Base-by-base conservation (phyloP, 2,797 vertebrate genomes). In the Eulemur rubriventer region DNA sequence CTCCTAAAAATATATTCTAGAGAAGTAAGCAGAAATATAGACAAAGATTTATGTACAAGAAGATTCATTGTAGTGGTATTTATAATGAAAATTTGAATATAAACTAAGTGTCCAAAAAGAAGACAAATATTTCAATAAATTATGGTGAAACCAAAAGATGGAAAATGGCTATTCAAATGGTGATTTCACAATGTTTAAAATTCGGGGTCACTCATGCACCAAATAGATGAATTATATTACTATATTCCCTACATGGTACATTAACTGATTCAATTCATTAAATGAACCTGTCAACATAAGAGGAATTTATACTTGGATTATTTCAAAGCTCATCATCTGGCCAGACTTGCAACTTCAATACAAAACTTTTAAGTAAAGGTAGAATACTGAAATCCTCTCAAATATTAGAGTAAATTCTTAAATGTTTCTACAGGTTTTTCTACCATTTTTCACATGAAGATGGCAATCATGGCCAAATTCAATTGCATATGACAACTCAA, bases 201-300 rank as follows among this genome's bases (percentile, higher is more conserved):
- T 30, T 61, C 59, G 13, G 24, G 28, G 28, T 28, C 59, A 14
- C 28, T 61, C 59, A 61, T 28, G 59, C 11, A 28, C 22, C n/a
- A 89, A 91, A 81, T 1, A 86, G 24, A 92, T 73, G 35, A 30
- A 61, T 61, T 52, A 30, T 43, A 82, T 91, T 85, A 86, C 26
- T 76, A 67, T 85, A 87, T 46, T 85, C 52, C 70, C 55, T 73
- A 55, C 22, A 63, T 6, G 24, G 76, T 75, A 92, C 65, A 80
- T 57, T 81, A 94, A 92, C 80, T 18, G n/a, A 73, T 26, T 95
- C 76, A 75, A 61, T 84, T 87, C 84, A 88, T 96, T 67, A 73
- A 22, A 79, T 59, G 50, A 94, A 69, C 41, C 50, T 41, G 30
- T 85, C 78, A 41, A 46, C 82, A 57, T 63, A 76, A 80, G 70